Conservation (phyloP, 2,113 vertebrate genomes). For the Lepus europaeus region DNA sequence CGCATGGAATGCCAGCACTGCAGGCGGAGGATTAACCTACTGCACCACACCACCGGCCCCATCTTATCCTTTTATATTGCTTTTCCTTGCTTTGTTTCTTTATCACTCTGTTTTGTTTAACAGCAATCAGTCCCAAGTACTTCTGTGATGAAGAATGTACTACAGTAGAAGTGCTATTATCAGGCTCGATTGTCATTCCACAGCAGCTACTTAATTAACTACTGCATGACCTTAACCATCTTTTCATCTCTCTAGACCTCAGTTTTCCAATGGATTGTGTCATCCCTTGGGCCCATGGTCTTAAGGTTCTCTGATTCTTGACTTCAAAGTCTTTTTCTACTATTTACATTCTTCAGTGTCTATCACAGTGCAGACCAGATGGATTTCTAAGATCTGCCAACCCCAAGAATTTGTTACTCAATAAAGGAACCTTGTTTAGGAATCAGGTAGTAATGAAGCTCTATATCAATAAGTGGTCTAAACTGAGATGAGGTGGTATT, state of each 20-base stretch:
- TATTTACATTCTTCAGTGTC: not conserved
- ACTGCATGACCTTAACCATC: not conserved
- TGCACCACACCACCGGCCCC: no score
- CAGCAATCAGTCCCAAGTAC: conserved; percentile 48
- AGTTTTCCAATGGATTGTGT: not conserved
- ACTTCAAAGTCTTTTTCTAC: not conserved
- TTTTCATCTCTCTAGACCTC: conserved; percentile 4
- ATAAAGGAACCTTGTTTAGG: conserved; percentile 8
- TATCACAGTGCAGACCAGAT: not conserved
- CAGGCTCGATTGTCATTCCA: not conserved
- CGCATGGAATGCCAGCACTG: no score
- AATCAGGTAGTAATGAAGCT: conserved; percentile 16
- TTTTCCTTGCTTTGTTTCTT: conserved; percentile 50
- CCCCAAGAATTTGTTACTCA: not conserved
- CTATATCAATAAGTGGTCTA: not conserved
- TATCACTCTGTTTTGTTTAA: conserved; percentile 32
- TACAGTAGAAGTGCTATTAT: not conserved
- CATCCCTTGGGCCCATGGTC: not conserved
- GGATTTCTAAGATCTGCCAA: conserved; percentile 42
- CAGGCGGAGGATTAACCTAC: no score
- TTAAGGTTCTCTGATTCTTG: conserved; percentile 41
- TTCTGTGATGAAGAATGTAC: conserved; percentile 22
- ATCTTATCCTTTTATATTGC: conserved; percentile 11
- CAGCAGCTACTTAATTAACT: conserved; percentile 34
- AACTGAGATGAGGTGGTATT: not conserved